Percentiles rank a stretch among this genome's conserved stretches.
These are phyloP conservation scores for Myopa testacea DNA, from an alignment of 2,888 invertebrate species.

Conservation along the genomic window DNA sequence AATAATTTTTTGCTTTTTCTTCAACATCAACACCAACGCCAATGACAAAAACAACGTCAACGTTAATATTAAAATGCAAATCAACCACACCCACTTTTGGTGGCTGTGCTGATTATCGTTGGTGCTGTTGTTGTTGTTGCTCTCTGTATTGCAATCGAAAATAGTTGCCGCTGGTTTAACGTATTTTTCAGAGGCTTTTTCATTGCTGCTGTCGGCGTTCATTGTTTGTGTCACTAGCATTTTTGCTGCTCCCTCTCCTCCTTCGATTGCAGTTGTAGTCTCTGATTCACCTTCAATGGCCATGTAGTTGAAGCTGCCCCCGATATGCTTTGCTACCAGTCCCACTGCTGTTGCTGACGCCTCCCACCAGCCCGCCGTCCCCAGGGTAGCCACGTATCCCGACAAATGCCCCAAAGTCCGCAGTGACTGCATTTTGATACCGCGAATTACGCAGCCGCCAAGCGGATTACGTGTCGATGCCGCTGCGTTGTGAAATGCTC, in stretches of 20 bases:
- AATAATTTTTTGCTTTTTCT: neutral
- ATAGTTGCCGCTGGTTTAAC: neutral
- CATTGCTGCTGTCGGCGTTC: neutral
- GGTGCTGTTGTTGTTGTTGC: slow-evolving; percentile 15
- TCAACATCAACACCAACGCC: neutral
- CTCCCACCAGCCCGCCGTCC: neutral
- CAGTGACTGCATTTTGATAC: slow-evolving; percentile 68
- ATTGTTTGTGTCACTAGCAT: neutral
- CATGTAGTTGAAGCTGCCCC: neutral
- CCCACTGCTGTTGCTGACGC: neutral
- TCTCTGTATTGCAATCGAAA: neutral
- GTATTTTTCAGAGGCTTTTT: neutral
- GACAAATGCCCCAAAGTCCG: slow-evolving; percentile 67
- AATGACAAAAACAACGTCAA: neutral
- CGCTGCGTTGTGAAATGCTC: slow-evolving; percentile 67
- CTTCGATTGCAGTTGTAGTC: neutral
- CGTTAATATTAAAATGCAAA: neutral
- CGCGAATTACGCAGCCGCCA: slow-evolving; percentile 65
- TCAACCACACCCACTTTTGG: neutral
- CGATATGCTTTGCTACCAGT: slow-evolving; percentile 4
- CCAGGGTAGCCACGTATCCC: slow-evolving; percentile 52
- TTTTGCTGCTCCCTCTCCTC: neutral
- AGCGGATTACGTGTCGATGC: slow-evolving; percentile 63
- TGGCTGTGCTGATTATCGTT: slow-evolving; percentile 21
- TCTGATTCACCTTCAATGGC: neutral